phyloP scores from a whole-genome alignment of 2,113 vertebrate genomes.

The Syrmaticus mikado region DNA sequence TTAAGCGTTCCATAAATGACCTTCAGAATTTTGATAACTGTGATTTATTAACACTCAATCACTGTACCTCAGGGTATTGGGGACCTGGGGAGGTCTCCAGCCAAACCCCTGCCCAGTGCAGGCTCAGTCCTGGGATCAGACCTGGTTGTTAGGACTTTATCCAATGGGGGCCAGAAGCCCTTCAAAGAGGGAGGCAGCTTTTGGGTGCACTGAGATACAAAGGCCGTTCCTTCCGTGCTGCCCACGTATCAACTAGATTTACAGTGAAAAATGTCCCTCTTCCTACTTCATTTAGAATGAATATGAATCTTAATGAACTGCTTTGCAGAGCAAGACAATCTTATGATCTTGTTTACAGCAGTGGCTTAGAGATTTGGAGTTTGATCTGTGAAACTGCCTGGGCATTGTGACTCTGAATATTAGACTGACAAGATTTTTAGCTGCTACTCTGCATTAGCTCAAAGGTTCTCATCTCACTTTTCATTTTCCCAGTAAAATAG shows the following conservation, averaged over 20 bases:
- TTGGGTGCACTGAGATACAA: not conserved
- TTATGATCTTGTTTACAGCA: not conserved
- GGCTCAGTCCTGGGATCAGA: not conserved
- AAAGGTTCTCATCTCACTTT: not conserved
- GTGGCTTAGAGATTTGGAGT: not conserved
- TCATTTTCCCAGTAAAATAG: not conserved
- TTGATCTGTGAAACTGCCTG: not conserved
- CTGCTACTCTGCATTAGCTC: not conserved
- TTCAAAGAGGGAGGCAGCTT: not conserved
- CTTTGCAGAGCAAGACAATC: not conserved
- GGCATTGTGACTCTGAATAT: not conserved
- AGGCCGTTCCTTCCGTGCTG: not conserved
- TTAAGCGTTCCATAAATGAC: not conserved
- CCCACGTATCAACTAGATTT: not conserved
- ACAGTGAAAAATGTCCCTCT: not conserved
- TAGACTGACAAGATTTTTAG: not conserved
- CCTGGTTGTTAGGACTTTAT: not conserved
- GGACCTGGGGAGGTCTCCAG: fast-evolving
- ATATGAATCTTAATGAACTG: not conserved
- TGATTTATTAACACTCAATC: not conserved
- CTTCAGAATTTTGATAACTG: not conserved
- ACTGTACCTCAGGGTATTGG: not conserved
- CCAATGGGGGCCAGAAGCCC: fast-evolving
- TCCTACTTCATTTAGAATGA: not conserved
- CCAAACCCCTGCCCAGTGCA: fast-evolving